These are phyloP conservation scores for Acridotheres tristis DNA, from an alignment of 2,797 vertebrate species.

Conservation along the genomic window DNA sequence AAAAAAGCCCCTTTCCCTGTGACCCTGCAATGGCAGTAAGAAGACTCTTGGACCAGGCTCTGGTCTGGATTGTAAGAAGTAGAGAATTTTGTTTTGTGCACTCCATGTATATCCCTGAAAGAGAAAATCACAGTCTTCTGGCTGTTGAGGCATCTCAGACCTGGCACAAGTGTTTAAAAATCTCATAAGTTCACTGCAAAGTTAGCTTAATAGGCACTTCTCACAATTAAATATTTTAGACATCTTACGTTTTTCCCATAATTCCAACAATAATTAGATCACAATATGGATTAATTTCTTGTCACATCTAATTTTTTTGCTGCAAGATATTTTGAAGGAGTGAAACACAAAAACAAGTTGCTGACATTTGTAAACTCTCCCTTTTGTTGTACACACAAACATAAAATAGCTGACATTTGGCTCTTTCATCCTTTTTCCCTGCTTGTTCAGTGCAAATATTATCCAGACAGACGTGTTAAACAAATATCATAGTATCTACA, in stretches of 20 bases:
- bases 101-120: not conserved
- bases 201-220: constrained; percentile 57
- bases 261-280: constrained; percentile 75
- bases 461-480: not conserved
- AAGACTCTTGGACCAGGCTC: fast-evolving
- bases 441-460: constrained; percentile 15
- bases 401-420: not conserved
- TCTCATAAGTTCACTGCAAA: constrained; percentile 35
- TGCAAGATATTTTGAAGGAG: constrained; percentile 51
- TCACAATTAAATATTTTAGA: constrained; percentile 75
- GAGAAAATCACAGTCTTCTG: not conserved
- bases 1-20: not conserved
- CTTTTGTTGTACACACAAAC: not conserved
- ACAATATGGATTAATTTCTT: constrained; percentile 77
- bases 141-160: not conserved
- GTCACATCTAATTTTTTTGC: constrained; percentile 75
- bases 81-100: not conserved
- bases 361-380: constrained; percentile 42
- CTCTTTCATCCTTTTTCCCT: not conserved
- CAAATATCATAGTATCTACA: not conserved
- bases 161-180: constrained; percentile 8
- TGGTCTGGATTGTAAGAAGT: not conserved
- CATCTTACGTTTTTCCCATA: constrained; percentile 68
- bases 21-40: not conserved
- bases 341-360: constrained; percentile 25